A percentile compares a stretch with the other conserved stretches of the same genome.
These are phyloP conservation scores for Scatophagus argus DNA, from an alignment of 2,113 vertebrate genomes.

Conservation along the genomic window DNA sequence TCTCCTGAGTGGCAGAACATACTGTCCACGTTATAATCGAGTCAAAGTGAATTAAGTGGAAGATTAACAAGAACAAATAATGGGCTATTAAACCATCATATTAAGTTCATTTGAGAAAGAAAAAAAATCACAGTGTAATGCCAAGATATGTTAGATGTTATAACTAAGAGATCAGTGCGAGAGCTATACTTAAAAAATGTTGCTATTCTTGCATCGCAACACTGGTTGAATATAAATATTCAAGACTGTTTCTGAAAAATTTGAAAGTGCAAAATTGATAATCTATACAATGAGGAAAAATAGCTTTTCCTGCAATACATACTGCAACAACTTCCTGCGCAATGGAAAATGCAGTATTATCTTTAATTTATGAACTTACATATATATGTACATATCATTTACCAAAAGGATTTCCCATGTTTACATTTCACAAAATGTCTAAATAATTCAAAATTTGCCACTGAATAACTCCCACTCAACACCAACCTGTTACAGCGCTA, in stretches of 20 bases:
- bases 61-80: not conserved
- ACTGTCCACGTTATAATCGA: not conserved
- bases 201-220: not conserved
- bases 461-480: not conserved
- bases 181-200: not conserved
- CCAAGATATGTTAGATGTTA: not conserved
- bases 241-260: not conserved
- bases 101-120: not conserved
- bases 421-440: not conserved
- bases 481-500: too few species aligned
- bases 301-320: not conserved
- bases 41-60: not conserved
- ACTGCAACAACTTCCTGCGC: not conserved
- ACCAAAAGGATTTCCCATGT: not conserved
- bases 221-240: not conserved
- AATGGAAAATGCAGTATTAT: not conserved
- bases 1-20: slow-evolving; percentile 51
- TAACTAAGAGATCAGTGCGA: not conserved
- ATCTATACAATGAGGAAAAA: not conserved
- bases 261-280: not conserved
- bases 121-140: not conserved
- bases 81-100: too few species aligned
- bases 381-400: not conserved
- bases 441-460: not conserved
- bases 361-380: too few species aligned